Evolutionary conservation across 2,888 invertebrate genomes (phyloP).

Genomic region (Sarcophaga variegata): DNA sequence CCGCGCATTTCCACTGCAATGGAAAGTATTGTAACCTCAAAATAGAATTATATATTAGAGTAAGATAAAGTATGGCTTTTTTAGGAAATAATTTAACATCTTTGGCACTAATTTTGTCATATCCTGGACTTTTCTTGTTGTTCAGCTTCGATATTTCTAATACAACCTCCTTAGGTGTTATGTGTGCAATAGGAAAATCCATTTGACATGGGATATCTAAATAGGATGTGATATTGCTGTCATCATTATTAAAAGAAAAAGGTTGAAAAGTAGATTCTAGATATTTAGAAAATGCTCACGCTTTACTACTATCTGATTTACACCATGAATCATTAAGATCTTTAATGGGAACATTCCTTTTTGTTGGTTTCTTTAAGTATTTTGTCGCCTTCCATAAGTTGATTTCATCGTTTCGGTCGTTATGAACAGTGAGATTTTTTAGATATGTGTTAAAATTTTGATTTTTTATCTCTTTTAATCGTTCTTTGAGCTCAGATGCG

Average conservation of each 20-base stretch:
- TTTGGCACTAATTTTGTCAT: slow-evolving; percentile 37
- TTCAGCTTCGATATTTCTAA: slow-evolving; percentile 37
- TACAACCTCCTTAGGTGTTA: slow-evolving; percentile 29
- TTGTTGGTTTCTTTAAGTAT: too few species aligned
- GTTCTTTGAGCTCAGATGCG: slow-evolving; percentile 25
- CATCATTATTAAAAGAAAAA: slow-evolving; percentile 26
- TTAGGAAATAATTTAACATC: slow-evolving; percentile 33
- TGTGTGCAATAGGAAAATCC: slow-evolving; percentile 31
- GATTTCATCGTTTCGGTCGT: slow-evolving; percentile 39
- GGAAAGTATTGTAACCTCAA: slow-evolving; percentile 35
- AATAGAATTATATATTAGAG: slow-evolving; percentile 31
- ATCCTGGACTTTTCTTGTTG: slow-evolving; percentile 40
- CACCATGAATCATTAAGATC: slow-evolving; percentile 12
- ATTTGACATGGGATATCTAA: slow-evolving; percentile 27
- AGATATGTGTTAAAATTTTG: background rate
- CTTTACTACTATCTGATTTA: slow-evolving; percentile 21
- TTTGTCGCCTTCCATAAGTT: too few species aligned
- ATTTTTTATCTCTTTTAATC: background rate
- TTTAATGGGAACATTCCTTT: too few species aligned
- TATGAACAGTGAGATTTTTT: background rate
- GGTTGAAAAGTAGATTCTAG: slow-evolving; percentile 21
- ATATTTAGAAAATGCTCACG: too few species aligned
- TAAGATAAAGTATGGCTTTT: slow-evolving; percentile 37
- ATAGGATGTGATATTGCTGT: slow-evolving; percentile 2
- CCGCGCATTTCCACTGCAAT: slow-evolving; percentile 35